Evolutionary conservation across 2,797 vertebrate genomes (phyloP), one percentile per base, ranked within the genome.

Genomic region (Sebastes matsubarae): DNA sequence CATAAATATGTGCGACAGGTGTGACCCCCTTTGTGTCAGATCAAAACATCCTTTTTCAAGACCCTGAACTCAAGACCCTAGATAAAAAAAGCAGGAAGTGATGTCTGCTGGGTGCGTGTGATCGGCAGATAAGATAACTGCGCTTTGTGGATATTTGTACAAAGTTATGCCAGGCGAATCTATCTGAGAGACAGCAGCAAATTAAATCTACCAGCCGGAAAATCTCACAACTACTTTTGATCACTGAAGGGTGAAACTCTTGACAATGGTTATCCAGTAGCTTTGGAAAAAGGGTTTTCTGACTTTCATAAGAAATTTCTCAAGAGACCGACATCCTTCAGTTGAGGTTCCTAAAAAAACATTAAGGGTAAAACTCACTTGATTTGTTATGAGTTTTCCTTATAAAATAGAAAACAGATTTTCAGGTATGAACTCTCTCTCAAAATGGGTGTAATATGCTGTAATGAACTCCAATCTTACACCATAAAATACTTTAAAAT

Each of bases 101-200:
- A 69, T 64, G 36, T 68, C 58, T 46, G 46, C 38, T 29, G 60
- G 74, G 34, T 63, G 77, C 27, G 2, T 74, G 66, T 70, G 79
- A 73, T 83, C 64, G 63, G 58, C 74, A 84, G 86, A 84, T 87
- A 85, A 90, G 82, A 82, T 80, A 82, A 84, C 38, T 29, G 50
- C 71, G 64, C 80, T 84, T 79, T 89, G 77, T 79, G 68, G 75
- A 81, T 85, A 83, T 87, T 85, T 81, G 75, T 75, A 76, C 80
- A 72, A 77, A 67, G 80, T 82, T 69, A 77, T 68, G 55, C 65
- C 34, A n/a, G 29, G 80, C 9, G 34, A 58, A 72, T 83, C 52
- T 85, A 58, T 79, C 82, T 27, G 82, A 77, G 30, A 82, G 67
- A 85, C 69, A 25, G 78, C 60, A 70, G 66, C 72, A 80, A 87